Evolutionary conservation across 2,797 vertebrate species (phyloP).

Genomic region (Ciconia nigra): DNA sequence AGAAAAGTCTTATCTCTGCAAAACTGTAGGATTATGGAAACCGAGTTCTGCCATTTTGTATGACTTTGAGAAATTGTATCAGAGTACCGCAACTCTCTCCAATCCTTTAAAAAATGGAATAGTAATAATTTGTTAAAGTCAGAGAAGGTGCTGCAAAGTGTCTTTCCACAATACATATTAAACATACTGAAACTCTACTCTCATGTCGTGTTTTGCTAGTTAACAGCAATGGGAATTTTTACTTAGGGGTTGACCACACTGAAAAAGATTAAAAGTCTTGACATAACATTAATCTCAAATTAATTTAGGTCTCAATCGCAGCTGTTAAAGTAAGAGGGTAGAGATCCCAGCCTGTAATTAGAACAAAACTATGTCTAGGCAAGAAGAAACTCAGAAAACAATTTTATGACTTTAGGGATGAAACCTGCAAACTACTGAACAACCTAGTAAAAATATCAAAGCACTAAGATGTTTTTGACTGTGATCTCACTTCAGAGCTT

Average conservation of each 20-base stretch:
- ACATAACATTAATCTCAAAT: neutral
- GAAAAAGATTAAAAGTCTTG: neutral
- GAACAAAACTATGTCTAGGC: neutral
- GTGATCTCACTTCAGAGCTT: neutral
- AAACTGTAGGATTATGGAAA: rapidly evolving
- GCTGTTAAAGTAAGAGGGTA: neutral
- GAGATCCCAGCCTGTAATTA: neutral
- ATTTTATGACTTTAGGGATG: neutral
- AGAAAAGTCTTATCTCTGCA: neutral
- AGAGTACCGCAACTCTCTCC: neutral
- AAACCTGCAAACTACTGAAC: neutral
- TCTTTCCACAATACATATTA: neutral
- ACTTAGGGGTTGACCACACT: rapidly evolving
- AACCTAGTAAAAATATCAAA: neutral
- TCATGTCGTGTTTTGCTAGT: neutral
- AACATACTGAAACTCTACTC: neutral
- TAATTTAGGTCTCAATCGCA: neutral
- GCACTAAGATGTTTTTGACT: neutral
- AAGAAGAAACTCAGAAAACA: neutral
- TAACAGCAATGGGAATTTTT: neutral
- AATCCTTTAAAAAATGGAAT: neutral
- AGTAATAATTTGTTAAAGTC: neutral
- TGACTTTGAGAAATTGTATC: neutral
- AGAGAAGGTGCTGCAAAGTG: neutral
- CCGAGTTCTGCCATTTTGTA: neutral